Percentiles rank a stretch among this genome's conserved stretches.
Evolutionary conservation across 2,113 vertebrate genomes (phyloP).

Genomic region (Oncorhynchus tshawytscha): DNA sequence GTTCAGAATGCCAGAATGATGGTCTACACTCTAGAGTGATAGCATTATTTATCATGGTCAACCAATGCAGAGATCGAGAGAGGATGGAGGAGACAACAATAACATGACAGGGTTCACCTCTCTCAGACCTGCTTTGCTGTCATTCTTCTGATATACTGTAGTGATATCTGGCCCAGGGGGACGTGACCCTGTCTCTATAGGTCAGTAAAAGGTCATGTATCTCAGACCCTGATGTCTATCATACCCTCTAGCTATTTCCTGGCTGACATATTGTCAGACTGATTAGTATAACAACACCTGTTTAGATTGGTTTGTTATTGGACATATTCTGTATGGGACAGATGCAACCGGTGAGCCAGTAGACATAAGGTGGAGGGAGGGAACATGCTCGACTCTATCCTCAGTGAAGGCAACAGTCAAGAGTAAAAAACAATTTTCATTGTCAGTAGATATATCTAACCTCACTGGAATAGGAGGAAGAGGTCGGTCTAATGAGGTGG

Average conservation of each 20-base stretch:
- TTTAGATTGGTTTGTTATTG: too few relatives aligned
- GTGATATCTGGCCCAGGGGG: background rate
- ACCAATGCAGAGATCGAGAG: background rate
- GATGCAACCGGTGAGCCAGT: too few relatives aligned
- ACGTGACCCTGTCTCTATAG: background rate
- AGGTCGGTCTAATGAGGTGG: too few relatives aligned
- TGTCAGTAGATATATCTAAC: too few relatives aligned
- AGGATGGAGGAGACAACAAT: background rate
- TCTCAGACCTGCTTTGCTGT: background rate
- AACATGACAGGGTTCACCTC: background rate
- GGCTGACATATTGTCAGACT: background rate
- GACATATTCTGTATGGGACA: too few relatives aligned
- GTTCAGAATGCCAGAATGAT: too few relatives aligned
- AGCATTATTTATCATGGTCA: background rate
- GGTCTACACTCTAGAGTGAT: too few relatives aligned
- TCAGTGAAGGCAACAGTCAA: too few relatives aligned
- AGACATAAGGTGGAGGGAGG: too few relatives aligned
- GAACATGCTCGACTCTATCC: too few relatives aligned
- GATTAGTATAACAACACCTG: background rate
- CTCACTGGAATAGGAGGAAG: too few relatives aligned
- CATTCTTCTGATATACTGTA: background rate
- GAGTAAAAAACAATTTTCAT: too few relatives aligned
- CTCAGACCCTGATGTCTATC: background rate
- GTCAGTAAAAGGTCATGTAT: background rate
- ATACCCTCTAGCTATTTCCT: background rate